Conservation (phyloP, 1,140 invertebrate genomes). For the Asbolus verrucosus region DNA sequence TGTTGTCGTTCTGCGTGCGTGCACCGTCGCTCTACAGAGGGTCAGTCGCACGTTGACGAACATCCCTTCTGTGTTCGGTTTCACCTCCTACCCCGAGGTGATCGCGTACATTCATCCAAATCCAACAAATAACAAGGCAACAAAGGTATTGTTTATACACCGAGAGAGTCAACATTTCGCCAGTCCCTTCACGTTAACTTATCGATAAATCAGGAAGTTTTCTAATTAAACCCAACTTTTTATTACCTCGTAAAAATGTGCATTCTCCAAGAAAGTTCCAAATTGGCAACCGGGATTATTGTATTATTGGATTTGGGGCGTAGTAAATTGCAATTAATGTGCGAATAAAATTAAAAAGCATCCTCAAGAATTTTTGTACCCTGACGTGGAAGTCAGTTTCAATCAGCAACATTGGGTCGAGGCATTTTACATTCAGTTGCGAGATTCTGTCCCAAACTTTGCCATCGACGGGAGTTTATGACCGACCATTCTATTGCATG, state of each 20-base stretch:
- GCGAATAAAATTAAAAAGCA: conserved; percentile 1
- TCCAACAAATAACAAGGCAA: no score
- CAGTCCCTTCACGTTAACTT: no score
- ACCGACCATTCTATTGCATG: no score
- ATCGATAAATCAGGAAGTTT: conserved; percentile 20
- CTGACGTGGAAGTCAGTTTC: no score
- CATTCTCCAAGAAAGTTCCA: conserved; percentile 8
- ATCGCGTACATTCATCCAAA: no score
- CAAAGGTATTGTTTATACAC: background rate
- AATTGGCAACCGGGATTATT: conserved; percentile 20
- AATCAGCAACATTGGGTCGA: no score
- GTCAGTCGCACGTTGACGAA: conserved; percentile 1
- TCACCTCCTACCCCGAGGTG: background rate
- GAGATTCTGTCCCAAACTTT: no score
- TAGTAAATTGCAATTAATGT: conserved; percentile 2
- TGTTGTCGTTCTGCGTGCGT: conserved; percentile 15
- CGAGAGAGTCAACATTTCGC: no score
- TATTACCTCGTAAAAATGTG: conserved; percentile 16
- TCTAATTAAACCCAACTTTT: conserved; percentile 27
- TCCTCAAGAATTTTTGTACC: no score
- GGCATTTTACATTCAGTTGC: no score
- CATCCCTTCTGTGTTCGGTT: background rate
- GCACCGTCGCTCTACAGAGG: background rate
- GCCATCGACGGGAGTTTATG: no score
- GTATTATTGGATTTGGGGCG: conserved; percentile 2